Base-by-base conservation (phyloP, 2,113 vertebrate genomes). In the Cyanoliseus patagonus region DNA sequence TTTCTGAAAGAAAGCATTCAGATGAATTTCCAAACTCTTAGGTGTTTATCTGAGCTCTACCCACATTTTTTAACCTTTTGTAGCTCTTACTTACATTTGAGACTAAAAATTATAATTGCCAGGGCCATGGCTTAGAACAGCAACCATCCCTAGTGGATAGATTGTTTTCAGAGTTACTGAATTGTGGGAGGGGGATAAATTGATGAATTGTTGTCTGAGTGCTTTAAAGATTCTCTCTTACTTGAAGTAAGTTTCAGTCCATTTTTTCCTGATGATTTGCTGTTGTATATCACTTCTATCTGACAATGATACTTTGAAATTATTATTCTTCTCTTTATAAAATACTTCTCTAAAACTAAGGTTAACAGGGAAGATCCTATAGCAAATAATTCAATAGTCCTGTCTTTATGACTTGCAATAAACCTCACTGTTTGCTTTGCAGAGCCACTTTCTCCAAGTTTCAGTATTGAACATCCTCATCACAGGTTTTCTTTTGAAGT, bases 21-120 rank as follows among this genome's bases (percentile, higher is more conserved):
- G 75, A 88, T 86, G 79, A 59, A 61, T 91, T 90, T 94, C 82
- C 74, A 91, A 55, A 80, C 47, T 91, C 47, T 82, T 52, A 66
- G 64, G 86, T 86, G 82, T 88, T 95, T 86, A 73, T 96, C 90
- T 95, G 69, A 96, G 90, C 83, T 94, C 73, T 96, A 86, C 84
- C 41, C 92, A 64, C 49, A 86, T 75, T 79, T 89, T 93, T 95
- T 85, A 92, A 92, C 75, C 81, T 91, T 94, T 80, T 91, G 86
- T 88, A 83, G 68, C 46, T 91, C n/a, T 82, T 83, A 20, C 44
- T 92, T 92, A 35, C 64, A 89, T 82, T 25, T 61, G 42, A 84
- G 62, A 69, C 55, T 88, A 28, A 93, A 86, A 91, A 83, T 13
- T 53, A 18, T 11, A 82, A 86, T 94, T 7, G 25, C 75, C 6